Evolutionary conservation across 1,140 invertebrate genomes (phyloP), one percentile per base, ranked within the genome.

Genomic region (Drosophila ficusphila): DNA sequence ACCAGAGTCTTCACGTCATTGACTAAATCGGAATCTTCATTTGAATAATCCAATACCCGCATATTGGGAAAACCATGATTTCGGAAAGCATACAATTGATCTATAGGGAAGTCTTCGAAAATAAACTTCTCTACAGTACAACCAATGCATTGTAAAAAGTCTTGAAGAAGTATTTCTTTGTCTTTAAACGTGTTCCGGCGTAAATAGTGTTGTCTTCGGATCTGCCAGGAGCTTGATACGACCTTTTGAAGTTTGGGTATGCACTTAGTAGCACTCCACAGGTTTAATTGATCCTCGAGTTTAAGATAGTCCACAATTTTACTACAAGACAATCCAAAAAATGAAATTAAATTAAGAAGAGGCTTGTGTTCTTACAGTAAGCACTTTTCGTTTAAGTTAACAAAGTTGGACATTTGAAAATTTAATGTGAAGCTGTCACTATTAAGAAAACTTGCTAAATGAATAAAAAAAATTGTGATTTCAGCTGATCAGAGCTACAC

Each of bases 221-320:
- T 16, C 8, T 69, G 46, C 68, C 68, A 71, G 12, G 14, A 27
- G 8, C 18, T 47, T 21, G 16, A 27, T n/a, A 71, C 3, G 3
- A 42, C 12, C 5, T 12, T n/a, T 7, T 27, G 31, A 1, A 71
- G 8, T 1, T 52, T 29, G 5, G 25, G 36, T 5, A n/a, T 38
- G 1, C 31, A 11, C 9, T 71, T 39, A 2, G 64, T 70, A 14
- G 68, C 68, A 29, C 70, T 18, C 52, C 64, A 58, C 9, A 71
- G 18, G 3, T 23, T 3, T 5, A 71, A n/a, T 27, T 71, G 68
- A 9, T 27, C 64, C 0, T 58, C 25, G 0, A 71, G 33, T 12
- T 27, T 18, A 6, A 71, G 25, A 11, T 46, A 42, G 27, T 51
- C 68, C 29, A 51, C 7, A 60, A 70, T 60, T 39, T 31, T 36